Base-by-base conservation (phyloP, 2,888 invertebrate genomes). In the Cybosia mesomella region DNA sequence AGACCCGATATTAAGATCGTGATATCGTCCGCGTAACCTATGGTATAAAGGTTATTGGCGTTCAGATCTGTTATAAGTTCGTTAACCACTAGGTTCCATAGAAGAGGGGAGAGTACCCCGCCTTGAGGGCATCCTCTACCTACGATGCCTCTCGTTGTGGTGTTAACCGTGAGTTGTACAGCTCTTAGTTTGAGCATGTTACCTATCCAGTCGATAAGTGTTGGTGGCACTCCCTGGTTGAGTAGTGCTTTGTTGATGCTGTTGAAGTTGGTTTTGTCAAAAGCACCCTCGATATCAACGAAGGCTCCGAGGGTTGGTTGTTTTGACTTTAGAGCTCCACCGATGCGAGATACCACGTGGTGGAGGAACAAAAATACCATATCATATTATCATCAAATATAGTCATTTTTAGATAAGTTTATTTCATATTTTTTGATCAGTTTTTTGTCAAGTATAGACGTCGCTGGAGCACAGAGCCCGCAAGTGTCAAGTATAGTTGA, bases 181-280 rank as follows among this genome's bases (percentile, higher is more conserved):
- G 43, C 43, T 10, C 43, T 43, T 10, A 8, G 43, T 43, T 43
- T 43, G 43, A 43, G 43, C 18, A 43, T 43, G 43, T 43, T 43
- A 43, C 11, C 21, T 53, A n/a, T 53, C n/a, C n/a, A n/a, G n/a
- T 53, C n/a, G n/a, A 53, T n/a, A 53, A 53, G 53, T 53, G n/a
- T 53, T 53, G 21, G 21, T 2, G 53, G 53, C 21, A 53, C n/a
- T 9, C 13, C 7, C 0, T 53, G 53, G 2, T 53, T 5, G n/a
- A 53, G 53, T n/a, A 53, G 53, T n/a, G 53, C 53, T n/a, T 53
- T 53, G 53, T 53, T n/a, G 15, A 53, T 53, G 4, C 53, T 53
- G 53, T 13, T 36, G 3, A 36, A 36, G 13, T 36, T 13, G 11
- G 36, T 36, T 13, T 36, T 36, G 11, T 36, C 53, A n/a, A 53